Base-by-base conservation (phyloP, 2,797 vertebrate genomes). In the Gymnodraco acuticeps region DNA sequence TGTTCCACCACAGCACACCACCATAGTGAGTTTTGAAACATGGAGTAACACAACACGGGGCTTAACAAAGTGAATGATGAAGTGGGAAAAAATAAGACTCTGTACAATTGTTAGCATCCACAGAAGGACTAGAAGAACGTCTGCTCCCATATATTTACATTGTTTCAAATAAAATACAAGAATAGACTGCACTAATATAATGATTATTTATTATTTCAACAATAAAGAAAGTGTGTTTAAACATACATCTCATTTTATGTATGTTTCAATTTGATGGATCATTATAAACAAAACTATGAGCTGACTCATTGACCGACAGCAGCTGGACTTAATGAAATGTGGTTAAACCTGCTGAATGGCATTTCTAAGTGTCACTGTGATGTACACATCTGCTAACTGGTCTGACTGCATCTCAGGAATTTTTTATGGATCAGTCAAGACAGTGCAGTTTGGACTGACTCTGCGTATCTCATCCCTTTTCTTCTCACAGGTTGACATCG, bases 401-500 rank as follows among this genome's bases (percentile, higher is more conserved):
- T 69, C 27, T 27, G 11, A 10, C 23, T 42, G 46, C 16, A 60
- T 43, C 58, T 53, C 9, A 52, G 23, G 27, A 41, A 46, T 19
- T 42, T 12, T 51, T 61, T 6, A 15, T 62, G 14, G 71, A 27
- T 53, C 43, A 52, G n/a, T 38, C 4, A 3, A 19, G 20, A 1
- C 16, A 47, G 17, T 51, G 14, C 43, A 70, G 33, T 16, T 58
- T 54, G 63, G 3, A 63, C 47, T 60, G 56, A 64, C 41, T 58
- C 27, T n/a, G 15, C 19, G 1, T 13, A 4, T 78, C 42, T 77
- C 20, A 1, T 67, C 16, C 0, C 60, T 73, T 41, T 80, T 69
- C 75, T 64, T 50, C 75, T 64, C 53, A 65, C 93, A 96, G 96
- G 96, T 96, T 71, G 97, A 97, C 74, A 94, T 92, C 0, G 97